phyloP scores from a whole-genome alignment of 2,888 invertebrate species.

The Cerastis rubricosa region DNA sequence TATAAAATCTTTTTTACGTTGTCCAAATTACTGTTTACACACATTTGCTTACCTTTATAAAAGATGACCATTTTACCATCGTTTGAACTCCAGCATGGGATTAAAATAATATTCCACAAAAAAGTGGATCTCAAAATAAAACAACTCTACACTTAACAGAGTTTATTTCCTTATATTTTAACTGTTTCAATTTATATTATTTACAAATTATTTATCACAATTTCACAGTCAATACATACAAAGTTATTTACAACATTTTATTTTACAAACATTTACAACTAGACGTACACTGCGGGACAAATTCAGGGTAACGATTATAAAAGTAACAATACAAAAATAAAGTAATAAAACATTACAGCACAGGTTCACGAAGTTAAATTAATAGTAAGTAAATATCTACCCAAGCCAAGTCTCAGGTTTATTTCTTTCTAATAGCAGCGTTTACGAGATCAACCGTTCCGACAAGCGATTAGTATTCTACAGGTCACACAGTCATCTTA shows the following conservation, averaged over 20 bases:
- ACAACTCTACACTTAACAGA: constrained; percentile 64
- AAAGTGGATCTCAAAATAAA: constrained; percentile 57
- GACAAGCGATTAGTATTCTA: constrained; percentile 56
- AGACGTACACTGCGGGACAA: constrained; percentile 49
- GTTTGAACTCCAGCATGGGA: constrained; percentile 23
- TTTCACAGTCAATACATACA: constrained; percentile 84
- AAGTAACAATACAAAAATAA: not conserved
- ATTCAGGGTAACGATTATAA: constrained; percentile 4
- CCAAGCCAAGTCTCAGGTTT: constrained; percentile 28
- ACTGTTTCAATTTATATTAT: constrained; percentile 75
- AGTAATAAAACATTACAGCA: not conserved
- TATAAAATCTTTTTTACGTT: constrained; percentile 43
- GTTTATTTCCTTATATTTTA: constrained; percentile 73
- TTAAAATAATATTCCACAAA: constrained; percentile 31
- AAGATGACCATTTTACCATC: constrained; percentile 23
- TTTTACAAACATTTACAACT: constrained; percentile 59
- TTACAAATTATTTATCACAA: constrained; percentile 84
- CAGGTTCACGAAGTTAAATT: constrained; percentile 12
- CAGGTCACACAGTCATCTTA: constrained; percentile 49
- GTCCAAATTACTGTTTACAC: constrained; percentile 50
- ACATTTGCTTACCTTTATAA: constrained; percentile 49
- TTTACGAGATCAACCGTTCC: constrained; percentile 54
- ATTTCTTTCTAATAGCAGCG: constrained; percentile 44
- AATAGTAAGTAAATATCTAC: constrained; percentile 34
- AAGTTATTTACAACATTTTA: constrained; percentile 77